phyloP scores from a whole-genome alignment of 2,113 vertebrate genomes.

The Aldabrachelys gigantea region DNA sequence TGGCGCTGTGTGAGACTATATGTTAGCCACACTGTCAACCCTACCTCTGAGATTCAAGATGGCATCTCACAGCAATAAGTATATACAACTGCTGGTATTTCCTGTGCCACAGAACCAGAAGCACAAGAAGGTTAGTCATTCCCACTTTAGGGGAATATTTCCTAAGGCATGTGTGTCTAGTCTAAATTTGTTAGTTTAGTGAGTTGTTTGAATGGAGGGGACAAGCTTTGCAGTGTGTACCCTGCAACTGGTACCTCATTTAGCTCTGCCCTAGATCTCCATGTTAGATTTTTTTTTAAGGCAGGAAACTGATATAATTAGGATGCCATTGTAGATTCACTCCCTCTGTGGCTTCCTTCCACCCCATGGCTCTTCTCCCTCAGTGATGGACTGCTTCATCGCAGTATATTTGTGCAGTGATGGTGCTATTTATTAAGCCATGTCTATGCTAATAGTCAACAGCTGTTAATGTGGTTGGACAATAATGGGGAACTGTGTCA shows the following conservation, averaged over 20 bases:
- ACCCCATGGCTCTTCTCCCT: background rate
- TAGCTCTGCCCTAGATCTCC: background rate
- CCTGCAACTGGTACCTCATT: background rate
- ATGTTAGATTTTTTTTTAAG: background rate
- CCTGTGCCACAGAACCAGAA: background rate
- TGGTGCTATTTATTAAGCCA: background rate
- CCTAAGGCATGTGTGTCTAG: background rate
- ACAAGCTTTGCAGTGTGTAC: background rate
- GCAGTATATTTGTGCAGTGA: background rate
- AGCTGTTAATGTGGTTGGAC: background rate
- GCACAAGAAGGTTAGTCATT: background rate
- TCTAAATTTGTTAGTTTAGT: background rate
- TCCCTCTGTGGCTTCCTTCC: background rate
- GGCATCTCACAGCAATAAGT: background rate
- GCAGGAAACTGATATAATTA: background rate
- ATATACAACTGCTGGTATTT: background rate
- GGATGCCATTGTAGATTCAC: background rate
- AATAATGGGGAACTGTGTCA: background rate
- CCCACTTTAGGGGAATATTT: background rate
- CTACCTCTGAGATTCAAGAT: background rate
- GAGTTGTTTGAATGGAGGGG: background rate
- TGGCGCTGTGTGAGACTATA: background rate
- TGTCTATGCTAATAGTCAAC: background rate
- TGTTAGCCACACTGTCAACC: background rate
- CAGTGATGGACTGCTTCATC: background rate